A percentile compares a stretch with the other conserved stretches of the same genome.
Evolutionary conservation across 2,888 invertebrate species (phyloP).

Genomic region (Amorpha juglandis): DNA sequence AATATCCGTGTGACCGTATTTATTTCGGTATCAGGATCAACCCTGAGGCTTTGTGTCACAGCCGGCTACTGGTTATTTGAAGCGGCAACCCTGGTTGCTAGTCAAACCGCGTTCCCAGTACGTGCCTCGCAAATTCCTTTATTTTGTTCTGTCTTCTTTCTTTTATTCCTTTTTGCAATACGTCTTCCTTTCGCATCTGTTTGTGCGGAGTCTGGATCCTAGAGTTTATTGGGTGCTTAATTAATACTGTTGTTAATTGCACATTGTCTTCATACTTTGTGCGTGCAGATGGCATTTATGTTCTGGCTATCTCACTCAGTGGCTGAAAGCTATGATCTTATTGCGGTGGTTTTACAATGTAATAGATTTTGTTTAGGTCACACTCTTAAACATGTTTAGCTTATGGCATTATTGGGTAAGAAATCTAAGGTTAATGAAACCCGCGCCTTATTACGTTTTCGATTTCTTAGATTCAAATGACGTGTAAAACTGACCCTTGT

Average conservation of each 20-base stretch:
- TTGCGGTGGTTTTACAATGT: neutral
- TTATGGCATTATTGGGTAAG: neutral
- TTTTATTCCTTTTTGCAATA: constrained; percentile 34
- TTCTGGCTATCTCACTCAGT: neutral
- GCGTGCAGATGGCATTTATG: neutral
- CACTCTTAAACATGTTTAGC: neutral
- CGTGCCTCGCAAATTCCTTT: constrained; percentile 31
- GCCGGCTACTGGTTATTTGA: neutral
- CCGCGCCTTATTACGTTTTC: too few relatives aligned
- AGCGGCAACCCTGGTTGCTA: neutral
- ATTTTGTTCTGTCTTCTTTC: constrained; percentile 16
- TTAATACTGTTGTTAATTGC: neutral
- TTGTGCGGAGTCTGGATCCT: constrained; percentile 1
- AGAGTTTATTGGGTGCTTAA: neutral
- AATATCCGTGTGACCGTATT: too few relatives aligned
- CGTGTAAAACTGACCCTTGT: too few relatives aligned
- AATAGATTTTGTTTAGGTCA: neutral
- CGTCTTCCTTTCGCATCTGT: constrained; percentile 21
- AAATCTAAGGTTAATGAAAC: neutral
- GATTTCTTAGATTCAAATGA: too few relatives aligned
- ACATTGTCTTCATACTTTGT: neutral
- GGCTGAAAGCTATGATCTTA: neutral
- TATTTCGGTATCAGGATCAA: too few relatives aligned
- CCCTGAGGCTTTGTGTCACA: too few relatives aligned
- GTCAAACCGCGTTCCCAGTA: constrained; percentile 36